These are phyloP conservation scores for Acipenser oxyrinchus DNA, from an alignment of 2,797 vertebrate genomes.

Conservation along the genomic window DNA sequence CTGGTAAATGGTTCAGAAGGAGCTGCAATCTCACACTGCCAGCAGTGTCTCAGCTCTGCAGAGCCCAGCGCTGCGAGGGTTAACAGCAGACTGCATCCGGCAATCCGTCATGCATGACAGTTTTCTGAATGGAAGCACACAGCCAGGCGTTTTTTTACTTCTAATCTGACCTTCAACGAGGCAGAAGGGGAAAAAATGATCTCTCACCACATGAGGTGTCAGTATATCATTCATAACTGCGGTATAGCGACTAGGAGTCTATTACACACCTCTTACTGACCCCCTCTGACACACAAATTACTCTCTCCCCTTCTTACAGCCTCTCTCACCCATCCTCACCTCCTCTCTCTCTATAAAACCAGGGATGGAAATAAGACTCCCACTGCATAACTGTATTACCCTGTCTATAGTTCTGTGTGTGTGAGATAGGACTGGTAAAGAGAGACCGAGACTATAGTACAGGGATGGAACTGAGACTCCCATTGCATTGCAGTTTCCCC, in stretches of 20 bases:
- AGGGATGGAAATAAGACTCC: too few relatives aligned
- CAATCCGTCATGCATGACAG: conserved; percentile 2
- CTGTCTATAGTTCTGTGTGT: too few relatives aligned
- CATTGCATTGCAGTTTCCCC: too few relatives aligned
- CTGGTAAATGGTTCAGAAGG: too few relatives aligned
- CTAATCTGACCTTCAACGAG: conserved; percentile 7
- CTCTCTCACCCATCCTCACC: neutral
- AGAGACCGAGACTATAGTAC: too few relatives aligned
- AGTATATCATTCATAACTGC: neutral
- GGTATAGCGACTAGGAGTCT: too few relatives aligned
- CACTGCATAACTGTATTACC: too few relatives aligned
- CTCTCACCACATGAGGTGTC: neutral
- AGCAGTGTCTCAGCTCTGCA: too few relatives aligned
- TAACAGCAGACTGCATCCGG: neutral
- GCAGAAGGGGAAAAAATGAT: neutral
- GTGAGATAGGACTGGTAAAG: too few relatives aligned
- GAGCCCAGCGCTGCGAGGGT: neutral
- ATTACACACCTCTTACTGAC: too few relatives aligned
- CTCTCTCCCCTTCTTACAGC: neutral
- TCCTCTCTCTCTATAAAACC: neutral
- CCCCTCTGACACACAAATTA: neutral
- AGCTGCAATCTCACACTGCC: too few relatives aligned
- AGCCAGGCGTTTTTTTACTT: neutral
- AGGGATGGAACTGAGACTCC: too few relatives aligned
- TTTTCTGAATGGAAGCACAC: conserved; percentile 5